Conservation (phyloP, 1,140 invertebrate species). For the Eueides isabella region DNA sequence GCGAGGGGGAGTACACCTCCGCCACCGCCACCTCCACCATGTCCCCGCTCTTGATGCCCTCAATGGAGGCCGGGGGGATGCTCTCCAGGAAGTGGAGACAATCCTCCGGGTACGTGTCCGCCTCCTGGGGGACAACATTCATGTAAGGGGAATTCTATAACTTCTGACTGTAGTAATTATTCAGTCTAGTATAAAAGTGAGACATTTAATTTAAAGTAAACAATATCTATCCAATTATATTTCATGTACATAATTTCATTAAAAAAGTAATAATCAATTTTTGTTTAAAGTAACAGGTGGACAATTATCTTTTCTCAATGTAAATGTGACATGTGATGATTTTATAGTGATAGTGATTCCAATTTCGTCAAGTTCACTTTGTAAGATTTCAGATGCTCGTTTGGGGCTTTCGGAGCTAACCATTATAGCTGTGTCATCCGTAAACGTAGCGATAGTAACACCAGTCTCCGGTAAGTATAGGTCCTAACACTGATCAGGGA, state of each 20-base stretch:
- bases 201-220: too few species aligned
- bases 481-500: slow-evolving; percentile 29
- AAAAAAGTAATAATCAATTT: too few species aligned
- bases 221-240: too few species aligned
- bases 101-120: slow-evolving; percentile 69
- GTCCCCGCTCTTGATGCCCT: slow-evolving; percentile 42
- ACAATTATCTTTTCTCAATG: neutral
- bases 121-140: slow-evolving; percentile 49
- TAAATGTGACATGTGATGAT: slow-evolving; percentile 16
- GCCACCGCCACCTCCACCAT: slow-evolving; percentile 62
- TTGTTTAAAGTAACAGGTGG: too few species aligned
- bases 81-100: slow-evolving; percentile 65
- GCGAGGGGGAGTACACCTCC: slow-evolving; percentile 73
- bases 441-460: slow-evolving; percentile 26
- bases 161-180: too few species aligned
- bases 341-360: slow-evolving; percentile 12
- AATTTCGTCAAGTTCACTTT: slow-evolving; percentile 3
- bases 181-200: too few species aligned
- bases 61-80: slow-evolving; percentile 45
- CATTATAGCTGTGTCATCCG: slow-evolving; percentile 36
- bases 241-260: too few species aligned
- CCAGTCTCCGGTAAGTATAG: slow-evolving; percentile 27
- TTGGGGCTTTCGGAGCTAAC: slow-evolving; percentile 3
- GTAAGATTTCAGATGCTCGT: slow-evolving; percentile 18
- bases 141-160: too few species aligned